Evolutionary conservation across 2,113 vertebrate species (phyloP).

Genomic region (Oryzias woworae): DNA sequence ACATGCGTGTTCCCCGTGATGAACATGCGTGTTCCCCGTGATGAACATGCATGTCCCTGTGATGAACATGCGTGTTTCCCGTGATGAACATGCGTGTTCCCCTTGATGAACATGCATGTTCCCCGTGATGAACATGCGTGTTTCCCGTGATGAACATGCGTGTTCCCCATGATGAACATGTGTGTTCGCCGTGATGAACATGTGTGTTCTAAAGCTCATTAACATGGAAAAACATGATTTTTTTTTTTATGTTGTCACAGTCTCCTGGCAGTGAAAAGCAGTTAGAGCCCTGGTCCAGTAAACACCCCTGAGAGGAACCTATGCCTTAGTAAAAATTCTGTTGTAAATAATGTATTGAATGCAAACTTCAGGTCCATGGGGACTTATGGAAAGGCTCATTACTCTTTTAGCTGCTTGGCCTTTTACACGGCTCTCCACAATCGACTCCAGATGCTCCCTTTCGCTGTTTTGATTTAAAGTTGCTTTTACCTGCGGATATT

Average conservation of each 20-base stretch:
- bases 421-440: conserved; percentile 62
- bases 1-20: no score
- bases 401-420: conserved; percentile 68
- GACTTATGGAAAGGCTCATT: conserved; percentile 74
- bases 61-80: no score
- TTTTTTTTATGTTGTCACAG: conserved; percentile 32
- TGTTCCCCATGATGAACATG: no score
- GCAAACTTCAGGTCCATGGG: conserved; percentile 75
- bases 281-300: conserved; percentile 69
- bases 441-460: conserved; percentile 62
- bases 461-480: conserved; percentile 71
- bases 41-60: no score
- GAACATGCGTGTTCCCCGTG: no score
- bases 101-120: no score
- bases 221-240: conserved; percentile 32
- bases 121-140: no score
- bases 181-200: no score
- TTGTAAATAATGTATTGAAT: conserved; percentile 80
- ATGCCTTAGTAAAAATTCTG: conserved; percentile 73
- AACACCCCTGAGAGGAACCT: conserved; percentile 73
- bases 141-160: no score
- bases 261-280: conserved; percentile 55
- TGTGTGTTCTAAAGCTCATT: conserved; percentile 23
- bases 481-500: conserved; percentile 78
- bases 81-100: no score